Conservation (phyloP, 2,888 invertebrate species). For the Drosophila crucigera region DNA sequence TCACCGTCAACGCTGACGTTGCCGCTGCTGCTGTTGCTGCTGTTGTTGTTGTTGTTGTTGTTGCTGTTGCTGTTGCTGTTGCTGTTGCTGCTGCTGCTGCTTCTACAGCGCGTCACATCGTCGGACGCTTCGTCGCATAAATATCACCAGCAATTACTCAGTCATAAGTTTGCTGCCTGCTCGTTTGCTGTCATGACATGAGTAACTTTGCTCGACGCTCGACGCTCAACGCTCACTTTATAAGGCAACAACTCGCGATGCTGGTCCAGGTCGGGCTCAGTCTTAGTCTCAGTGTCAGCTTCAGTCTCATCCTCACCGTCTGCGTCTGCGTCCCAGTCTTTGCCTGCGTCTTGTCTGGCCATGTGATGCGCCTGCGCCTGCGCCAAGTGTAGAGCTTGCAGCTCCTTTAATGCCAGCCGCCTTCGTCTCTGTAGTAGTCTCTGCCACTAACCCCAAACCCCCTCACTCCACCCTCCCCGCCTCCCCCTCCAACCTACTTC, state of each 20-base stretch:
- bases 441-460: background rate
- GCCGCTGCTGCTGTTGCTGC: slow-evolving; percentile 1
- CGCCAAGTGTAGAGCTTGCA: slow-evolving; percentile 60
- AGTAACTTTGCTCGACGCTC: slow-evolving; percentile 72
- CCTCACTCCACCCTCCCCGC: background rate
- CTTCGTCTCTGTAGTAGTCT: slow-evolving; percentile 12
- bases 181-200: slow-evolving; percentile 80
- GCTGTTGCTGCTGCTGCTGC: slow-evolving; percentile 8
- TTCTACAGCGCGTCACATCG: slow-evolving; percentile 52
- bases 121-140: slow-evolving; percentile 84
- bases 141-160: slow-evolving; percentile 85
- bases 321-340: background rate
- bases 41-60: background rate
- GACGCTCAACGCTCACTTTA: slow-evolving; percentile 68
- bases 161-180: slow-evolving; percentile 83
- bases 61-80: slow-evolving; percentile 9
- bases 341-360: slow-evolving; percentile 22
- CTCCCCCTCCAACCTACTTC: background rate
- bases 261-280: slow-evolving; percentile 20
- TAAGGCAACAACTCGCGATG: slow-evolving; percentile 57
- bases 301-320: background rate
- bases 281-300: background rate
- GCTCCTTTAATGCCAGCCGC: slow-evolving; percentile 74
- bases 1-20: slow-evolving; percentile 28
- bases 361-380: slow-evolving; percentile 60